phyloP scores from a whole-genome alignment of 2,797 vertebrate genomes.

The Urophycis tenuis region DNA sequence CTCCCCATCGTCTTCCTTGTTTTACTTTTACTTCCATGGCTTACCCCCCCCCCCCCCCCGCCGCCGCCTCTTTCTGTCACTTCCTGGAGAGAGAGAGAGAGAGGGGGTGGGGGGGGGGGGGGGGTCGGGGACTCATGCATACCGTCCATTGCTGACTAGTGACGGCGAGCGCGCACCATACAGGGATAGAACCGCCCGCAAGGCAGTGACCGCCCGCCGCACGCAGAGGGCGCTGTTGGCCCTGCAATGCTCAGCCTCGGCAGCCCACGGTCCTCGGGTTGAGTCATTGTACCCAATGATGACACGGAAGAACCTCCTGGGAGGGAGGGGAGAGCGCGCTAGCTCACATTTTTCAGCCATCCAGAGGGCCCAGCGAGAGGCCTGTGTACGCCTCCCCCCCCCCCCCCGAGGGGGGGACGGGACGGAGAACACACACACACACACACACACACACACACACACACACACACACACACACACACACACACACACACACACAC shows the following conservation, averaged over 20 bases:
- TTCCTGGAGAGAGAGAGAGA: neutral
- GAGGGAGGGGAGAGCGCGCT: constrained; percentile 14
- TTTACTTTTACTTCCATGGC: neutral
- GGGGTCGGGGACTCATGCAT: constrained; percentile 44
- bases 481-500: no score
- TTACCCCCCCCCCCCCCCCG: neutral
- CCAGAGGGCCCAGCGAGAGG: constrained; percentile 7
- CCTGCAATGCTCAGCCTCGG: constrained; percentile 21
- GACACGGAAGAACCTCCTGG: constrained; percentile 8
- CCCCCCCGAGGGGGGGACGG: no score
- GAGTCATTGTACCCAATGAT: neutral
- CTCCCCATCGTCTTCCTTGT: neutral
- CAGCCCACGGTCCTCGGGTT: neutral
- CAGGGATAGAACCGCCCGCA: constrained; percentile 16
- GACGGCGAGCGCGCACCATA: constrained; percentile 51
- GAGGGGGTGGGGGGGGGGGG: no score
- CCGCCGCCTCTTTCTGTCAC: neutral
- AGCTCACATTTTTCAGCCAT: constrained; percentile 26
- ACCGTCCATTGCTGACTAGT: constrained; percentile 59
- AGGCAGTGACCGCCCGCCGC: constrained; percentile 22
- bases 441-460: no score
- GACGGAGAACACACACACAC: no score
- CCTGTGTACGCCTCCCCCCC: constrained; percentile 17
- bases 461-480: no score
- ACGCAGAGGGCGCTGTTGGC: constrained; percentile 48